Evolutionary conservation across 2,113 vertebrate species (phyloP).

Genomic region (Petaurus breviceps): DNA sequence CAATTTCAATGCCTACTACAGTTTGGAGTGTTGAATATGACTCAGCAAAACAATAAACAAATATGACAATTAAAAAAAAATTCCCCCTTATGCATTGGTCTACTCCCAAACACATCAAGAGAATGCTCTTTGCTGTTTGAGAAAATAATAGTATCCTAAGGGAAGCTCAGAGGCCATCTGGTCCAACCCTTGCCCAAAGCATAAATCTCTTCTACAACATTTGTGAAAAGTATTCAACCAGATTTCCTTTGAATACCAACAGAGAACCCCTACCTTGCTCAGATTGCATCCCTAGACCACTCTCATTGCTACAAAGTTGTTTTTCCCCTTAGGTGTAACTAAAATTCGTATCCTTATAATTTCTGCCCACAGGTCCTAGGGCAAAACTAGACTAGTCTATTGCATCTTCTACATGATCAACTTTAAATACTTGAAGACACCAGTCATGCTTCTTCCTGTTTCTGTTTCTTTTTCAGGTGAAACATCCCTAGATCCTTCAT

Average conservation of each 20-base stretch:
- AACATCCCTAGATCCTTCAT: not conserved
- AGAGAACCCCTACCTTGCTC: not conserved
- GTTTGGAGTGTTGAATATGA: not conserved
- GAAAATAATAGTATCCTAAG: not conserved
- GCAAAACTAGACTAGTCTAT: no score
- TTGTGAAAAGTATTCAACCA: not conserved
- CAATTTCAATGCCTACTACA: not conserved
- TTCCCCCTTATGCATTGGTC: not conserved
- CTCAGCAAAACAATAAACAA: not conserved
- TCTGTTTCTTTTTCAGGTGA: not conserved
- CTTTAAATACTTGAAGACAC: not conserved
- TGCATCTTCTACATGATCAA: not conserved
- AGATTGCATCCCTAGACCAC: not conserved
- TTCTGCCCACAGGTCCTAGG: not conserved
- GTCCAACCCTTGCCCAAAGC: not conserved
- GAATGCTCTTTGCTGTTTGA: not conserved
- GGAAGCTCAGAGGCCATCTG: no score
- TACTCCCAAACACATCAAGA: not conserved
- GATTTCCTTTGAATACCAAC: not conserved
- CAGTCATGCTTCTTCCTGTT: not conserved
- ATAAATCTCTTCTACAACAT: not conserved
- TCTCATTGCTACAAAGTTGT: not conserved
- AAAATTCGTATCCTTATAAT: not conserved
- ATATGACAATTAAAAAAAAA: not conserved
- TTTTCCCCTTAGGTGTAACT: not conserved